These are phyloP conservation scores for Isaurus tuberculatus DNA, from an alignment of 92 coral and sea anemone genomes.

Conservation along the genomic window DNA sequence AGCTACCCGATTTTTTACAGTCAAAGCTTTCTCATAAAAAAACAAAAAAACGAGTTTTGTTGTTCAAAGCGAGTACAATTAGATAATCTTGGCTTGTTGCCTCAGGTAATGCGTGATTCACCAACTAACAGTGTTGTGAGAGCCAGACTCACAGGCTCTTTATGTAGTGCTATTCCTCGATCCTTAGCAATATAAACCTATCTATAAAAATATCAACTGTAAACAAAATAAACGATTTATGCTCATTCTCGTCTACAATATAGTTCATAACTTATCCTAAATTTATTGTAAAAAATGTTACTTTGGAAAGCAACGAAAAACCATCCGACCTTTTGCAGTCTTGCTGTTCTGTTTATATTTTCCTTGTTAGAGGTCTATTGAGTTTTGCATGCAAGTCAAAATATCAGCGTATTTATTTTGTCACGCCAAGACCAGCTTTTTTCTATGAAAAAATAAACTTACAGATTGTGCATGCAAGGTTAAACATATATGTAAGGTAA, in stretches of 20 bases:
- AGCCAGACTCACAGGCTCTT: constrained; percentile 40
- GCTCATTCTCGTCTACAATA: not conserved
- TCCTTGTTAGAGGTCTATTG: constrained; percentile 13
- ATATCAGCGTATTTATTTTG: constrained; percentile 4
- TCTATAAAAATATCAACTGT: constrained; percentile 10
- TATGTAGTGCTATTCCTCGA: not conserved
- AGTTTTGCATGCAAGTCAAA: not conserved
- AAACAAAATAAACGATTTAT: not conserved
- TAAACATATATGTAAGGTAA: not conserved
- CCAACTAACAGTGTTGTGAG: constrained; percentile 18
- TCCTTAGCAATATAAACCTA: not conserved
- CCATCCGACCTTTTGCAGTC: not conserved
- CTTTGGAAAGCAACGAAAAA: not conserved
- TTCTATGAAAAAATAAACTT: not conserved
- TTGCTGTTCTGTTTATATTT: not conserved
- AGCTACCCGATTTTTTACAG: not conserved
- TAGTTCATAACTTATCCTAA: not conserved
- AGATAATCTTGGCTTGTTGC: constrained; percentile 39
- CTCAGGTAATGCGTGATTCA: constrained; percentile 48
- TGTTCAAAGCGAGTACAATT: not conserved
- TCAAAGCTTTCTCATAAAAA: not conserved
- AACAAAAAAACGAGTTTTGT: not conserved
- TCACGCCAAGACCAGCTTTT: constrained; percentile 24
- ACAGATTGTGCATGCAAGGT: not conserved
- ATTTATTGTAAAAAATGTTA: not conserved